Evolutionary conservation across 2,888 invertebrate species (phyloP), one percentile per base, ranked within the genome.

Genomic region (Thereva unica): DNA sequence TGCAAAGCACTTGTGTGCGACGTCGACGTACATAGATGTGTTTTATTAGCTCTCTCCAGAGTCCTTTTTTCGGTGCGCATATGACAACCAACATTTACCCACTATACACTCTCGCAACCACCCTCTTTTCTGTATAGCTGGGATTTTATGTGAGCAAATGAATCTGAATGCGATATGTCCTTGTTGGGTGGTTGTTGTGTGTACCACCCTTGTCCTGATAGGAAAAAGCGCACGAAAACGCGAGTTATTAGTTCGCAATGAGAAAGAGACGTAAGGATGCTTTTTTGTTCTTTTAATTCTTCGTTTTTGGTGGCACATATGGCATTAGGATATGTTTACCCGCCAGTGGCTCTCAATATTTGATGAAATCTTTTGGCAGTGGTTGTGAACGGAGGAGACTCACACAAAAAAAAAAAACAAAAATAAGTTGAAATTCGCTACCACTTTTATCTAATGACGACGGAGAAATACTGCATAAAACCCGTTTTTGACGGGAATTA

Each of bases 281-380:
- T 61, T 53, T 38, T 47, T 47, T 55, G 40, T 50, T 35, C 37
- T 9, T 34, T 45, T 34, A 23, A 40, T 23, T 5, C 54, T 59
- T 45, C 45, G 12, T 5, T 44, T 34, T 52, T 61, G 8, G 55
- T 41, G 12, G 38, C 41, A 45, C 41, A 53, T 65, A 49, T 65
- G 37, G n/a, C 9, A 34, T 34, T 23, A 23, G 42, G 38, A 49
- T 47, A 42, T 12, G 23, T 47, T 8, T 10, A 12, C 10, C 23
- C 37, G 7, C 9, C 68, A 66, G 61, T 50, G 61, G 12, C 66
- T 54, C 65, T 54, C 54, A 68, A 68, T 10, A 23, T 23, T 23
- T 23, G 23, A 23, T 23, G 23, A 23, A 23, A 23, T 2, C 23
- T 23, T 23, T 23, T 23, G 23, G 23, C 23, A 23, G 2, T 23